Evolutionary conservation across 2,113 vertebrate species (phyloP), one percentile per base, ranked within the genome.

Genomic region (Cairina moschata): DNA sequence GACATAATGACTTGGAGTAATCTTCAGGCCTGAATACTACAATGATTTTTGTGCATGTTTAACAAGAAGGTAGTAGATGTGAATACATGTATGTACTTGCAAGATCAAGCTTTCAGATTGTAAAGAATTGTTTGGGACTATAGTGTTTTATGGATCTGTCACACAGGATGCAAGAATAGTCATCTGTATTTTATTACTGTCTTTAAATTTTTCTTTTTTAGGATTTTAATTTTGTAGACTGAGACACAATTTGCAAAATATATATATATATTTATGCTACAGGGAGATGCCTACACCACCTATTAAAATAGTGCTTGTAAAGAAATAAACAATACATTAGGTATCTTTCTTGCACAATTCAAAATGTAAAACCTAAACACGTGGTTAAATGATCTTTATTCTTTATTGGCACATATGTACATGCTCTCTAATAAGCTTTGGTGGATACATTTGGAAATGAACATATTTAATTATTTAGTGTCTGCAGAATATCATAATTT

Each of bases 401-500:
- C 74, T 91, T 95, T 89, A 76, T 91, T 95, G 90, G 63, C 68
- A 91, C 48, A 17, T 68, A 66, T 76, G 42, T 90, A 55, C 21
- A 69, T 68, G 46, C 20, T 83, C 88, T 21, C 44, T 92, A 68
- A 79, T 97, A 97, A 96, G 97, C 96, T 97, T 97, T 97, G 97
- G 97, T 98, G 91, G 93, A 96, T 98, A 97, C 96, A 97, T 98
- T 97, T 96, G 96, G 97, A 98, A 98, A 98, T 98, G 97, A 97
- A 97, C 42, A 87, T 95, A 96, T 98, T 98, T 98, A 98, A 98
- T 98, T 98, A 98, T 98, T 99, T 98, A 98, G 96, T 98, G 97
- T 96, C 96, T 98, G 97, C 98, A 97, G 97, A 98, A 97, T 98
- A 97, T 92, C 80, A 22, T 96, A 95, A 96, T 97, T 98, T 98